phyloP scores from a whole-genome alignment of 2,113 vertebrate genomes.

The Cyprinodon variegatus region DNA sequence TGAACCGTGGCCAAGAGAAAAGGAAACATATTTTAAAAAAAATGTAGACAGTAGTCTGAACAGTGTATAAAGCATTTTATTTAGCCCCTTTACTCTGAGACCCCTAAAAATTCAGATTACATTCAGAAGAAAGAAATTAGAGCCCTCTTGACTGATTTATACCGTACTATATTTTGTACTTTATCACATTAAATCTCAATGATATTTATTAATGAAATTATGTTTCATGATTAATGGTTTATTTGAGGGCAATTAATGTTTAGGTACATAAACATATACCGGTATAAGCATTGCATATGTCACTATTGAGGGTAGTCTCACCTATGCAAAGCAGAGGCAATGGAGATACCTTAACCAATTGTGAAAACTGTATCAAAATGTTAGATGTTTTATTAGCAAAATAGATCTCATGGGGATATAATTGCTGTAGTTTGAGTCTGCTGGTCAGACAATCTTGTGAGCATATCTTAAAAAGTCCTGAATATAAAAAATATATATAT shows the following conservation, averaged over 20 bases:
- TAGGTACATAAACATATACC: no score
- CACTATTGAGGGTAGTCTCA: no score
- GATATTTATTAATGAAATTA: not conserved
- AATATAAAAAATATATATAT: no score
- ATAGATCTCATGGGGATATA: conserved; percentile 3
- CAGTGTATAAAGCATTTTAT: not conserved
- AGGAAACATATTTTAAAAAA: not conserved
- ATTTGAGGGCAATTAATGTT: not conserved
- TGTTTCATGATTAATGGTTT: not conserved
- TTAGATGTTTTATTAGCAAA: conserved; percentile 22
- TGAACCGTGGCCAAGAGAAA: not conserved
- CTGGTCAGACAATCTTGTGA: conserved; percentile 6
- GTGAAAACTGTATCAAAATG: not conserved
- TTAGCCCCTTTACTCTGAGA: not conserved
- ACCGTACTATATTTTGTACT: not conserved
- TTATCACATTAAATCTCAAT: not conserved
- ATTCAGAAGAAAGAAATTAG: no score
- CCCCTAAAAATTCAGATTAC: not conserved
- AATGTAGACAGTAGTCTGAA: not conserved
- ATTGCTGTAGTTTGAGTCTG: conserved; percentile 3
- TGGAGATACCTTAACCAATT: not conserved
- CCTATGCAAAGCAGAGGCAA: not conserved
- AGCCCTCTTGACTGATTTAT: not conserved
- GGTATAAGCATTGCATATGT: no score
- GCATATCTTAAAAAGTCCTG: not conserved